phyloP scores from a whole-genome alignment of 2,888 invertebrate species.

The Saturnia japonica region DNA sequence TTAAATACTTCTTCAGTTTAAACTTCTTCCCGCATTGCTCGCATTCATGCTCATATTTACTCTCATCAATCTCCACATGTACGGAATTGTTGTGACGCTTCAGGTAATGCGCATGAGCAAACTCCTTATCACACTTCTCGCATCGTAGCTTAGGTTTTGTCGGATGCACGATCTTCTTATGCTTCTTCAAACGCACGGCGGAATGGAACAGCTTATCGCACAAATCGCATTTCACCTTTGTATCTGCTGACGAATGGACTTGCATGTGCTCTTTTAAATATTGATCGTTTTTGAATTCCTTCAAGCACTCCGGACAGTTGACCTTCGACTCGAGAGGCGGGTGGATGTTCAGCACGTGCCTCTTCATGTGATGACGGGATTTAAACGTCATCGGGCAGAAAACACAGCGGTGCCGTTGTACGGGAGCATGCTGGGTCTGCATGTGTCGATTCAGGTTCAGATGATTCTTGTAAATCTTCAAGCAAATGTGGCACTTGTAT shows the following conservation, averaged over 20 bases:
- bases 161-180: conserved; percentile 74
- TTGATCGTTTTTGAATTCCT: conserved; percentile 76
- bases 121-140: conserved; percentile 72
- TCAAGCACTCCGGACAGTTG: conserved; percentile 68
- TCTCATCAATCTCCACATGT: conserved; percentile 66
- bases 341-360: conserved; percentile 73
- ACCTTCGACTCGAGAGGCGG: conserved; percentile 75
- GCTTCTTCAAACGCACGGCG: conserved; percentile 68
- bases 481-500: conserved; percentile 64
- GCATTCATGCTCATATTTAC: conserved; percentile 67
- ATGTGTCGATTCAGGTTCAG: conserved; percentile 67
- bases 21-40: conserved; percentile 72
- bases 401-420: conserved; percentile 67
- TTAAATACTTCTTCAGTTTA: conserved; percentile 68
- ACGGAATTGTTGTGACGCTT: conserved; percentile 67
- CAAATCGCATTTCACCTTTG: conserved; percentile 70
- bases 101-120: conserved; percentile 71
- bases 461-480: conserved; percentile 66
- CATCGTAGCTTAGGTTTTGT: conserved; percentile 67
- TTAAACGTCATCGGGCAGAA: conserved; percentile 76
- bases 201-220: conserved; percentile 74
- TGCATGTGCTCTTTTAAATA: conserved; percentile 76
- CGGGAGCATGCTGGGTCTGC: conserved; percentile 67
- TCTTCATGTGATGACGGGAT: conserved; percentile 72
- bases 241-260: conserved; percentile 65